Evolutionary conservation across 2,797 vertebrate species (phyloP).

Genomic region (Synanceia verrucosa): DNA sequence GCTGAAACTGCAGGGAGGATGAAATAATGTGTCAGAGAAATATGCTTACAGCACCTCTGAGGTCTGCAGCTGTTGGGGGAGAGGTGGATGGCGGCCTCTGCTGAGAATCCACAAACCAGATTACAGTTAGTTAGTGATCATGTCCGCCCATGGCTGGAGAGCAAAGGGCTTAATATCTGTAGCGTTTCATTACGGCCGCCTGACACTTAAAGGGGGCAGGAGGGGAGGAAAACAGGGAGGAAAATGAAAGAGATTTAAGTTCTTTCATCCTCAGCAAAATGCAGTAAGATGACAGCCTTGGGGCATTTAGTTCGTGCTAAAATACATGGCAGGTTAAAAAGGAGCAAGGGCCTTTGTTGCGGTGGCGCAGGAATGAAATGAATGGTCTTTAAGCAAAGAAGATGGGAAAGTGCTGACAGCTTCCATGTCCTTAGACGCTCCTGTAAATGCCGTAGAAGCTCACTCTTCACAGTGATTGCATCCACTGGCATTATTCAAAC

Average conservation of each 20-base stretch:
- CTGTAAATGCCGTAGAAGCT: background rate
- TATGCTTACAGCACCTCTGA: slow-evolving; percentile 68
- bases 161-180: slow-evolving; percentile 72
- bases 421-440: slow-evolving; percentile 36
- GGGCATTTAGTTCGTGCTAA: slow-evolving; percentile 50
- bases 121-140: slow-evolving; percentile 74
- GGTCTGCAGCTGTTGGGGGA: slow-evolving; percentile 52
- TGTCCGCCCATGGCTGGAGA: slow-evolving; percentile 45
- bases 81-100: slow-evolving; percentile 44
- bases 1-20: slow-evolving; percentile 60
- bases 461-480: too few species aligned
- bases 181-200: slow-evolving; percentile 69
- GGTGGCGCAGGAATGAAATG: slow-evolving; percentile 1
- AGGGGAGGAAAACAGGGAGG: slow-evolving; percentile 32
- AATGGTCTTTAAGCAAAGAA: slow-evolving; percentile 46
- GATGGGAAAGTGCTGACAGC: slow-evolving; percentile 56
- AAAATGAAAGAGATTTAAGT: slow-evolving; percentile 62
- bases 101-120: slow-evolving; percentile 77
- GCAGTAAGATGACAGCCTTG: slow-evolving; percentile 67
- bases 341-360: slow-evolving; percentile 43
- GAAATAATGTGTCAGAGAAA: slow-evolving; percentile 72
- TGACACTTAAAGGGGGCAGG: slow-evolving; percentile 43
- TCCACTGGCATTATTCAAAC: too few species aligned
- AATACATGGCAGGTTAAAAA: slow-evolving; percentile 57
- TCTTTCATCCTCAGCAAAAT: slow-evolving; percentile 75